Base-by-base conservation (phyloP, 2,888 invertebrate genomes). In the Sphaeridia pumilis region DNA sequence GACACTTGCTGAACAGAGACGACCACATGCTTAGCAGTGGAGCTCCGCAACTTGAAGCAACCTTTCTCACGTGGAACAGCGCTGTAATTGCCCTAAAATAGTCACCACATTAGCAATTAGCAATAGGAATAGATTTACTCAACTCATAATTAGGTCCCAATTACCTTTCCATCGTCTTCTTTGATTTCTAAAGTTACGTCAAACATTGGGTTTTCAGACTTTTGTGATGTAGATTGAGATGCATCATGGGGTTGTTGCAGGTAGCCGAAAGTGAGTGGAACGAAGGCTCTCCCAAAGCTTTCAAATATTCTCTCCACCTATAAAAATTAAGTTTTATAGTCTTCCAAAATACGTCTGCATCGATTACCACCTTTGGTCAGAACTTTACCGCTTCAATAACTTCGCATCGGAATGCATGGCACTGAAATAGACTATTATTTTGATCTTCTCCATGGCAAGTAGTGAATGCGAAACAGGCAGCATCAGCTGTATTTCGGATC, bases 401-500 rank as follows among this genome's bases (percentile, higher is more conserved):
- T 70, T 90, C 88, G 72, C 94, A 95, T 55, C 93, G 80, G 74
- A 97, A 98, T 45, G 93, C 90, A 74, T 97, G 95, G 74, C 97
- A 97, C 72, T 94, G 88, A 71, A 93, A 94, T 58, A 94, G 83
- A 44, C 88, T 84, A 1, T 84, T 82, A 72, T 88, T 87, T 64
- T 81, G 80, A 28, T 84, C 84, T 66, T 89, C 88, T 1, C 93
- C 93, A 69, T 92, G 90, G 45, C 92, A 86, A 82, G 92, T 94
- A 0, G 95, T 95, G 73, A 97, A 95, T 7, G 95, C 95, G 74
- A 97, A 97, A 72, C 97, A 97, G n/a, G 87, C 81, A 0, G 84
- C 82, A 66, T 94, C 93, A 0, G 79, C 75, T 21, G 86, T 83
- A 44, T 83, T 84, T 12, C 81, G 78, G 28, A 82, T 79, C 4